Conservation (phyloP, 2,888 invertebrate genomes). For the Fragum whitleyi region DNA sequence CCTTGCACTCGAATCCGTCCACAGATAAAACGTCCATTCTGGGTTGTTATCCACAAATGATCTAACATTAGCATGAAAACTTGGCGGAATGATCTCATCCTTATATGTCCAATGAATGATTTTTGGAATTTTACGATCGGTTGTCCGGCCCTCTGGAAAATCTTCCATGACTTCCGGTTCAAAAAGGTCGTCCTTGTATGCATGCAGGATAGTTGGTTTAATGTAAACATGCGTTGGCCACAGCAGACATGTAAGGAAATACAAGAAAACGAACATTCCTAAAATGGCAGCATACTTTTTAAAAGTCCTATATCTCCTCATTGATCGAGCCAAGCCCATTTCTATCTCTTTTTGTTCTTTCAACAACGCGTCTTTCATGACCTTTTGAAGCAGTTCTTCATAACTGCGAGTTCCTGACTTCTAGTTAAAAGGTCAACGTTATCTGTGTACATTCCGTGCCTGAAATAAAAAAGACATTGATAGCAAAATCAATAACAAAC, state of each 20-base stretch:
- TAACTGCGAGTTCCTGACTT: too few species aligned
- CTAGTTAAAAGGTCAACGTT: too few species aligned
- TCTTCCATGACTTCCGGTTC: neutral
- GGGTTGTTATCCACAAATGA: constrained; percentile 74
- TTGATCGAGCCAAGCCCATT: too few species aligned
- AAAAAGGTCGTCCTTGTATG: neutral
- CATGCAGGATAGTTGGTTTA: neutral
- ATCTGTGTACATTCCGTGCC: too few species aligned
- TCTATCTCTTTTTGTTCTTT: too few species aligned
- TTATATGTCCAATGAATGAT: constrained; percentile 21
- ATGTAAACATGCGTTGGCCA: neutral
- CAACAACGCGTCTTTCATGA: too few species aligned
- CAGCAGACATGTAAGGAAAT: neutral
- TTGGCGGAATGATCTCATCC: neutral
- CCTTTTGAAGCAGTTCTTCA: too few species aligned
- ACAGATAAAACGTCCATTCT: constrained; percentile 80
- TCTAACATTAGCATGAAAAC: constrained; percentile 3
- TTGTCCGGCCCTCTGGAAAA: neutral
- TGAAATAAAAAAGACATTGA: too few species aligned
- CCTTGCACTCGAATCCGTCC: constrained; percentile 77
- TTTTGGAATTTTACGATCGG: constrained; percentile 24
- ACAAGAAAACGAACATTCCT: too few species aligned
- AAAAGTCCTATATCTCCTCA: too few species aligned
- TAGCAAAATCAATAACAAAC: too few species aligned
- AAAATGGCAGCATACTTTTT: too few species aligned